Evolutionary conservation across 2,888 invertebrate genomes (phyloP).

Genomic region (Amblyteles armatorius): DNA sequence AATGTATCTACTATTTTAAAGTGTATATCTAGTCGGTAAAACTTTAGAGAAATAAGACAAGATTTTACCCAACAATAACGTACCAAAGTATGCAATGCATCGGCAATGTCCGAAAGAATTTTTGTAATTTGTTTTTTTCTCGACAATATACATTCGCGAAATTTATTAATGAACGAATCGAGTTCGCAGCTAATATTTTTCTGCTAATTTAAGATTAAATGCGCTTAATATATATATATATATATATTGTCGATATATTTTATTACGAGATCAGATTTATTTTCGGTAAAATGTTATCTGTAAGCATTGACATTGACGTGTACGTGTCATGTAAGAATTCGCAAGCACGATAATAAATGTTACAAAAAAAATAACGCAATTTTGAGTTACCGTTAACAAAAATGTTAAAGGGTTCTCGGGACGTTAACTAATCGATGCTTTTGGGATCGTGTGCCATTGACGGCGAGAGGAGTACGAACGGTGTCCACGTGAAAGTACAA

Average conservation of each 20-base stretch:
- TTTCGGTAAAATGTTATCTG: background rate
- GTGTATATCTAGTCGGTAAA: slow-evolving; percentile 62
- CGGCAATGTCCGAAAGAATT: background rate
- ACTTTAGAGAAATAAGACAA: slow-evolving; percentile 28
- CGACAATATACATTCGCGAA: background rate
- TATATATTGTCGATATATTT: background rate
- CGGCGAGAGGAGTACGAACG: background rate
- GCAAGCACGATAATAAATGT: slow-evolving; percentile 11
- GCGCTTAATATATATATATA: background rate
- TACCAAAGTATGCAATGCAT: slow-evolving; percentile 36
- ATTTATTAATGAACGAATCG: background rate
- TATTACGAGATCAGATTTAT: background rate
- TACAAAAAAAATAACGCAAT: background rate
- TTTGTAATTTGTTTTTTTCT: background rate
- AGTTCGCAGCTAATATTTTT: slow-evolving; percentile 17
- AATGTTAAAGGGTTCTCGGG: background rate
- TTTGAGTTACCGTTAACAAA: background rate
- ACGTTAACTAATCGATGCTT: background rate
- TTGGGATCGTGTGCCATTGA: background rate
- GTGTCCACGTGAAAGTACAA: background rate
- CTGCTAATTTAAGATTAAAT: slow-evolving; percentile 1
- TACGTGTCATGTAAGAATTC: background rate
- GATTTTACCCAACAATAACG: slow-evolving; percentile 8
- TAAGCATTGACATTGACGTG: background rate
- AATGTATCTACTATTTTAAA: slow-evolving; percentile 33